These are phyloP conservation scores for Dendroctonus valens DNA, from an alignment of 1,140 invertebrate genomes.

Conservation along the genomic window DNA sequence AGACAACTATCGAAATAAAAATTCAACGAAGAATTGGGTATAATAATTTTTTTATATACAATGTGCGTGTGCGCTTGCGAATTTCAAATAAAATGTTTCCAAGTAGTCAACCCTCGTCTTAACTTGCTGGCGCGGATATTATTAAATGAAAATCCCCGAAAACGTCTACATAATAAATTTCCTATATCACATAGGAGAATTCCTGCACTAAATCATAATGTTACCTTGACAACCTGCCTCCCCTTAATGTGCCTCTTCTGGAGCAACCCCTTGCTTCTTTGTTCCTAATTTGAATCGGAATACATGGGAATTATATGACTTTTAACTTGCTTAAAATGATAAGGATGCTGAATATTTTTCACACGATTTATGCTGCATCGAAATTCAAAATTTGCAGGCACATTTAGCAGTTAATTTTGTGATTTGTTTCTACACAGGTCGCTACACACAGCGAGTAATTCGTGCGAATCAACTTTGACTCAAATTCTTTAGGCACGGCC, in stretches of 20 bases:
- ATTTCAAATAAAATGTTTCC: neutral
- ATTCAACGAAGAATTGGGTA: no score
- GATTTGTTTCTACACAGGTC: no score
- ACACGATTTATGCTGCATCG: neutral
- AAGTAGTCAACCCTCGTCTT: slow-evolving; percentile 14
- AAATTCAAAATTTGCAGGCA: neutral
- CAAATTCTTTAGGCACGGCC: no score
- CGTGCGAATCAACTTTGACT: no score
- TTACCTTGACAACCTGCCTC: slow-evolving; percentile 20
- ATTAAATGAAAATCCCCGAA: slow-evolving; percentile 11
- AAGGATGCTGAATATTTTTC: neutral
- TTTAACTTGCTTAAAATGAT: slow-evolving; percentile 10
- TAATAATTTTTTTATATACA: no score
- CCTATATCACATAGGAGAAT: slow-evolving; percentile 27
- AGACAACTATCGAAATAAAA: no score
- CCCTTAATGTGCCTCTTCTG: slow-evolving; percentile 8
- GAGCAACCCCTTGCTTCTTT: slow-evolving; percentile 22
- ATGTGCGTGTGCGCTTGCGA: no score
- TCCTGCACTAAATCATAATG: slow-evolving; percentile 24
- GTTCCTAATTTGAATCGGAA: slow-evolving; percentile 20
- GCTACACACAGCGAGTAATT: no score
- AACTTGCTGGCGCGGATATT: slow-evolving; percentile 1
- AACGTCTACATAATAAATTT: slow-evolving; percentile 27
- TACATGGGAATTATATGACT: slow-evolving; percentile 7
- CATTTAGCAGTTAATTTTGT: neutral